Percentiles rank a stretch among this genome's conserved stretches.
These are phyloP conservation scores for Dugesia japonica DNA, from an alignment of 2,888 invertebrate species.

Conservation along the genomic window DNA sequence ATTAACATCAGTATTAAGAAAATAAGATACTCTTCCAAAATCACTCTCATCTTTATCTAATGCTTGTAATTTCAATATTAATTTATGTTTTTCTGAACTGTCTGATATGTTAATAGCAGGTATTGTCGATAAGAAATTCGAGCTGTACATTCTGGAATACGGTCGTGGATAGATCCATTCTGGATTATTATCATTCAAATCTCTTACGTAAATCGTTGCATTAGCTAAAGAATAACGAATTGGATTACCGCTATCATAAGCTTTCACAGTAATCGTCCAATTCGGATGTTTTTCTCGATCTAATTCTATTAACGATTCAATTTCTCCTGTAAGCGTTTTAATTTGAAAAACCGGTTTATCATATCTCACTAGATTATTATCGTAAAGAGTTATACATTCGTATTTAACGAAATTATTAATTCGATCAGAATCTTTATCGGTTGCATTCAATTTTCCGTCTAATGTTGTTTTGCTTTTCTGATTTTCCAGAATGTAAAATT, in stretches of 20 bases:
- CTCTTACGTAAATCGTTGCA: neutral
- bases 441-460: slow-evolving; percentile 5
- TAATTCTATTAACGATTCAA: neutral
- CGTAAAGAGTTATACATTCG: neutral
- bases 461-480: neutral
- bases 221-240: slow-evolving; percentile 1
- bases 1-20: neutral
- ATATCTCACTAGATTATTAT: neutral
- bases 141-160: neutral
- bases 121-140: neutral
- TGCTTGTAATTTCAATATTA: neutral
- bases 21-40: neutral
- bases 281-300: slow-evolving; percentile 23
- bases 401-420: neutral
- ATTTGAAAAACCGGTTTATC: neutral
- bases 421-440: slow-evolving; percentile 2
- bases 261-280: slow-evolving; percentile 5
- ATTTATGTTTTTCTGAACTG: neutral
- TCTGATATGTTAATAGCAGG: neutral
- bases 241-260: neutral
- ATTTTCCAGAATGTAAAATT: slow-evolving; percentile 11
- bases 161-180: slow-evolving; percentile 27
- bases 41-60: neutral
- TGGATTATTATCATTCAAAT: slow-evolving; percentile 25
- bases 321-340: neutral